Evolutionary conservation across 2,797 vertebrate genomes (phyloP).

Genomic region (Peromyscus eremicus): DNA sequence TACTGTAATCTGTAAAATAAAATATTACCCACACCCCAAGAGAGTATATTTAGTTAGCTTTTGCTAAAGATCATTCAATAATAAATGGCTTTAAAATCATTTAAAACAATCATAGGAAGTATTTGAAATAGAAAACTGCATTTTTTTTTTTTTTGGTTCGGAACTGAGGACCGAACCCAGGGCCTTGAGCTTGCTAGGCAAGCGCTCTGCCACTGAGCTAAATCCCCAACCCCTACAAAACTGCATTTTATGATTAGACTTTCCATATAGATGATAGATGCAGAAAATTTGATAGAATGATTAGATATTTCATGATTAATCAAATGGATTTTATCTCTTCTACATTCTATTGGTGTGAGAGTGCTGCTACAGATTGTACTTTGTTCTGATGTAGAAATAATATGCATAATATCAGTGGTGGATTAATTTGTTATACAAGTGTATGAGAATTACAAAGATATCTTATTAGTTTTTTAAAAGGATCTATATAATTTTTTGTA

Average conservation of each 20-base stretch:
- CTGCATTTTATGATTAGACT: neutral
- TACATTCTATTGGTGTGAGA: neutral
- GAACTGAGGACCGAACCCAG: too few species aligned
- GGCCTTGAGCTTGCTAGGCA: too few species aligned
- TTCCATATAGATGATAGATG: neutral
- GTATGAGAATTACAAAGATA: neutral
- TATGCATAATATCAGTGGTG: neutral
- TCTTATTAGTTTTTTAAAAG: neutral
- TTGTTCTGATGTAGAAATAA: neutral
- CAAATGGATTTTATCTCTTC: neutral
- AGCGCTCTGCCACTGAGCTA: too few species aligned
- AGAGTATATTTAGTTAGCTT: neutral
- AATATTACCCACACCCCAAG: neutral
- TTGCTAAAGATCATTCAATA: conserved; percentile 3
- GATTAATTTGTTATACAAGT: too few species aligned
- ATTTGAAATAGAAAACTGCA: neutral
- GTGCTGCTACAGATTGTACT: neutral
- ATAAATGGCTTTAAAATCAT: neutral
- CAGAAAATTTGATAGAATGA: neutral
- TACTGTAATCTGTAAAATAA: neutral
- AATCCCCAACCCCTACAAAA: too few species aligned
- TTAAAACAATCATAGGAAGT: neutral
- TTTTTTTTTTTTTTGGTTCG: too few species aligned
- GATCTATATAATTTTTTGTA: neutral
- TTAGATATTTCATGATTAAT: neutral